Evolutionary conservation across 2,113 vertebrate species (phyloP).

Genomic region (Microtus montanus): DNA sequence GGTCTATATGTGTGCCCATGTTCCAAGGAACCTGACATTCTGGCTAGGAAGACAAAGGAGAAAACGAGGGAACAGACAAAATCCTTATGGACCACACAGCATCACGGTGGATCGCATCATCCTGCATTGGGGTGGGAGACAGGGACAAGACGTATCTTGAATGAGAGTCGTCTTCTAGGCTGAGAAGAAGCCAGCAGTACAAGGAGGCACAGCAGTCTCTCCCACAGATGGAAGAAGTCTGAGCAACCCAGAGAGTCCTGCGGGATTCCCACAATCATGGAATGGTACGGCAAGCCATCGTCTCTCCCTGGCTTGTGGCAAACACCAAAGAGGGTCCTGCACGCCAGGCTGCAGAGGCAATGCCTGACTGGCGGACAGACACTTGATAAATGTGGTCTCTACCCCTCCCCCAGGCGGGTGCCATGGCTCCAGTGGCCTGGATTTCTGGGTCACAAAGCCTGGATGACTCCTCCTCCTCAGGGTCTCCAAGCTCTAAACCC

Average conservation of each 20-base stretch:
- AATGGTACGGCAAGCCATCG: rapidly evolving
- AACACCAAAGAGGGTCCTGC: neutral
- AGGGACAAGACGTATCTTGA: neutral
- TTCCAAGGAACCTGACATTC: neutral
- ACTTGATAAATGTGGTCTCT: neutral
- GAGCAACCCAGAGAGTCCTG: neutral
- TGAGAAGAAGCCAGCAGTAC: neutral
- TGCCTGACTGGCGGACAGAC: neutral
- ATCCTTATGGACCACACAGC: neutral
- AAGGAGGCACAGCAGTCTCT: neutral
- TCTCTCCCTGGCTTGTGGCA: neutral
- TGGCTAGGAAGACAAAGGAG: conserved; percentile 6
- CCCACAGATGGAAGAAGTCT: neutral
- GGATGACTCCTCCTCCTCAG: neutral
- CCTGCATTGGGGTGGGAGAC: neutral
- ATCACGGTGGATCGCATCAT: neutral
- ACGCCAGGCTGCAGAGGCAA: neutral
- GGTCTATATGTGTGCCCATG: too few species aligned
- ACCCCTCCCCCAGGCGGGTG: neutral
- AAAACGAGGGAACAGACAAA: neutral
- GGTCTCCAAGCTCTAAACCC: conserved; percentile 27
- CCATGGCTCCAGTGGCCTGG: neutral
- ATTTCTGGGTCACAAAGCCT: neutral
- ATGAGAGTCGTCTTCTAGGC: neutral
- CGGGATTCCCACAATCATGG: rapidly evolving